Percentiles rank a stretch among this genome's conserved stretches.
These are phyloP conservation scores for Leptoclinus maculatus DNA, from an alignment of 2,797 vertebrate species.

Conservation along the genomic window DNA sequence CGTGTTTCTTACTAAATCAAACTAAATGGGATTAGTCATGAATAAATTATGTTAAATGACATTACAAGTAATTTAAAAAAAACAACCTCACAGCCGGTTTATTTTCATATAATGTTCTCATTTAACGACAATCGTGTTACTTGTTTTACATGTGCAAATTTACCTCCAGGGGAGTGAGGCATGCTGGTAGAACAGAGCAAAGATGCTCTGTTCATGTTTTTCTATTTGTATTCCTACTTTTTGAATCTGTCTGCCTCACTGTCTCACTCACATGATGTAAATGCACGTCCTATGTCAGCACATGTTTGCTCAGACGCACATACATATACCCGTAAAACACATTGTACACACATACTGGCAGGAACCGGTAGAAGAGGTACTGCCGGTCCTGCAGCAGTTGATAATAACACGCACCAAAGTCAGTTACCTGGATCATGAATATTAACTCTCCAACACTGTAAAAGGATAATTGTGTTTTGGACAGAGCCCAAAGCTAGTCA, in stretches of 20 bases:
- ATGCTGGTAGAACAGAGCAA: slow-evolving; percentile 15
- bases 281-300: background rate
- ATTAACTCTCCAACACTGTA: slow-evolving; percentile 46
- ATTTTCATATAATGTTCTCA: background rate
- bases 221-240: background rate
- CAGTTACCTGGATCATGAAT: slow-evolving; percentile 51
- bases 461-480: slow-evolving; percentile 68
- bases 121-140: slow-evolving; percentile 3
- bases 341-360: slow-evolving; percentile 18
- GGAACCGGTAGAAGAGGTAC: slow-evolving; percentile 15
- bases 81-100: background rate
- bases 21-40: slow-evolving; percentile 27
- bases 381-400: slow-evolving; percentile 25
- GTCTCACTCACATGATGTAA: slow-evolving; percentile 6
- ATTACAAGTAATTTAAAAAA: slow-evolving; percentile 19
- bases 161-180: slow-evolving; percentile 25
- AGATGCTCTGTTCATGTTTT: background rate
- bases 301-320: slow-evolving; percentile 20
- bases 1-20: slow-evolving; percentile 13
- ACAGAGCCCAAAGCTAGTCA: slow-evolving; percentile 48
- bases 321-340: slow-evolving; percentile 10
- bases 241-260: background rate
- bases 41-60: slow-evolving; percentile 33
- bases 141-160: slow-evolving; percentile 7
- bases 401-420: slow-evolving; percentile 39